Percentiles rank a stretch among this genome's conserved stretches.
Evolutionary conservation across 2,797 vertebrate species (phyloP).

Genomic region (Cercopithecus diana): DNA sequence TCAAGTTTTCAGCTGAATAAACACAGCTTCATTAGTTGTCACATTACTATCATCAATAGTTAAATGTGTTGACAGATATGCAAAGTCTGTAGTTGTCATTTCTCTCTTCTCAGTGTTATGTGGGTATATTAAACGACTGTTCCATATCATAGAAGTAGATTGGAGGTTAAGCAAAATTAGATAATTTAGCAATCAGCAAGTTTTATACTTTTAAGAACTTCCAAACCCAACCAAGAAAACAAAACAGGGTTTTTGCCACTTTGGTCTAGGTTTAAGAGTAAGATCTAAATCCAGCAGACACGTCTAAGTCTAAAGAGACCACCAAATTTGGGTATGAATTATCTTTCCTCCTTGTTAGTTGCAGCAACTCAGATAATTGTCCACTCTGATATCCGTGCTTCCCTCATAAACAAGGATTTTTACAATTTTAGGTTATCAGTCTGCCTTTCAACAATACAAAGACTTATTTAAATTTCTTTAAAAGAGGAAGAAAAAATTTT

Average conservation of each 20-base stretch:
- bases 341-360: neutral
- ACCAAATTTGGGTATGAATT: neutral
- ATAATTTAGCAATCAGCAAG: neutral
- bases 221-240: neutral
- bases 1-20: neutral
- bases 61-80: neutral
- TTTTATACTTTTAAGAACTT: neutral
- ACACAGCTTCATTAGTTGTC: neutral
- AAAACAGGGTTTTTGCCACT: neutral
- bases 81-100: neutral
- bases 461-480: slow-evolving; percentile 23
- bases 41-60: neutral
- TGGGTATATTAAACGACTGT: neutral
- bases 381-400: neutral
- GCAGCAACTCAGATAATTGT: neutral
- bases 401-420: slow-evolving; percentile 6
- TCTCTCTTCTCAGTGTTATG: neutral
- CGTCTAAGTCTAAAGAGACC: neutral
- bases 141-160: neutral
- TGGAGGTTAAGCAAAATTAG: neutral
- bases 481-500: neutral
- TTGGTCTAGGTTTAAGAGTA: neutral
- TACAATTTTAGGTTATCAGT: neutral
- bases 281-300: neutral
- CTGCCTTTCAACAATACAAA: neutral